Evolutionary conservation across 1,140 invertebrate genomes (phyloP).

Genomic region (Apis mellifera): DNA sequence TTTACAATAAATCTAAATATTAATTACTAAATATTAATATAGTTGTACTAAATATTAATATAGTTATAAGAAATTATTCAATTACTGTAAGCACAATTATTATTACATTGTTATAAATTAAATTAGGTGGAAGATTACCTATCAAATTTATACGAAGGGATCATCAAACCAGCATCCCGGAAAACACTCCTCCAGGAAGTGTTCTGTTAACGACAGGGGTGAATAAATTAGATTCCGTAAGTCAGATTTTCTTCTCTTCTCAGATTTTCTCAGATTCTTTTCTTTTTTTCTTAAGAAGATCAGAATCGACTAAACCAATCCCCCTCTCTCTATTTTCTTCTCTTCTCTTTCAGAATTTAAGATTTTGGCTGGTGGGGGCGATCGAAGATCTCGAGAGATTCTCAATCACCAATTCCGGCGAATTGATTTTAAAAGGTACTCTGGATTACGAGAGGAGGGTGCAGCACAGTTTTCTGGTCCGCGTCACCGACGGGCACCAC

Average conservation of each 20-base stretch:
- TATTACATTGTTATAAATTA: neutral
- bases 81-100: no score
- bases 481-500: conserved; percentile 90
- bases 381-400: conserved; percentile 86
- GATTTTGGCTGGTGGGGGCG: conserved; percentile 86
- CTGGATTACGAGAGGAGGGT: conserved; percentile 91
- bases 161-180: conserved; percentile 87
- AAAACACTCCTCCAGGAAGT: conserved; percentile 88
- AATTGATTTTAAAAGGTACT: conserved; percentile 88
- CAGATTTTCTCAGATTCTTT: conserved; percentile 45
- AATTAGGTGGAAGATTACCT: conserved; percentile 77
- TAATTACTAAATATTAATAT: no score
- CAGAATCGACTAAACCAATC: neutral
- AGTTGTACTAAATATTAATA: no score
- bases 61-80: no score
- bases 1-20: no score
- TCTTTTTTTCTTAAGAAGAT: no score
- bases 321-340: neutral
- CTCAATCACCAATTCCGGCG: conserved; percentile 89
- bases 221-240: conserved; percentile 80
- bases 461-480: conserved; percentile 89
- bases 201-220: conserved; percentile 84
- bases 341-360: conserved; percentile 78
- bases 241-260: no score
- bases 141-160: conserved; percentile 87